Percentiles rank a stretch among this genome's conserved stretches.
Evolutionary conservation across 2,888 invertebrate species (phyloP).

Genomic region (Melieria picta): DNA sequence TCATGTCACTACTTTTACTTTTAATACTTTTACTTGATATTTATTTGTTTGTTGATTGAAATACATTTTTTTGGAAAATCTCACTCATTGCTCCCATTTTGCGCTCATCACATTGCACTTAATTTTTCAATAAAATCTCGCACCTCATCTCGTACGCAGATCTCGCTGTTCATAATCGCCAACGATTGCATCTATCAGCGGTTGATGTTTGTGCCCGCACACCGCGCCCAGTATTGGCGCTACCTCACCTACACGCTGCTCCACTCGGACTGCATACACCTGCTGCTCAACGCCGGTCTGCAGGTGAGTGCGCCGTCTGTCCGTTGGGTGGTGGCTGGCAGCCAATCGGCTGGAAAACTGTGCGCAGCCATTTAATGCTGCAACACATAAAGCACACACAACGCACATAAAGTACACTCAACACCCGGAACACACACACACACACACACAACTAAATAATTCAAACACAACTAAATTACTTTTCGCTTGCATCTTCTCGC

Average conservation of each 20-base stretch:
- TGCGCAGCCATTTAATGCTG: not conserved
- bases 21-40: not conserved
- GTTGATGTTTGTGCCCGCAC: conserved; percentile 52
- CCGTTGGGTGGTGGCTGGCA: not conserved
- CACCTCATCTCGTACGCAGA: conserved; percentile 39
- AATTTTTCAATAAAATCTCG: not conserved
- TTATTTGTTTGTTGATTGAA: not conserved
- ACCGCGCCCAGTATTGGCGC: conserved; percentile 71
- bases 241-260: conserved; percentile 82
- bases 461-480: not conserved
- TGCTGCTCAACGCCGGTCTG: conserved; percentile 79
- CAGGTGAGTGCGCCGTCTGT: conserved; percentile 66
- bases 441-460: not conserved
- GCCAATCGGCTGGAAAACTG: not conserved
- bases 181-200: conserved; percentile 51
- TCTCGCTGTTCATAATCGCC: conserved; percentile 50
- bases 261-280: conserved; percentile 80
- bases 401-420: not conserved
- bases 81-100: not conserved
- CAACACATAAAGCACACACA: not conserved
- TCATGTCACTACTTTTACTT: no score
- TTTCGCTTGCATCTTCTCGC: not conserved
- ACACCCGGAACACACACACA: not conserved
- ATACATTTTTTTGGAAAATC: not conserved
- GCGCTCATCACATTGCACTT: not conserved